phyloP scores from a whole-genome alignment of 2,113 vertebrate genomes.

The Callithrix jacchus region DNA sequence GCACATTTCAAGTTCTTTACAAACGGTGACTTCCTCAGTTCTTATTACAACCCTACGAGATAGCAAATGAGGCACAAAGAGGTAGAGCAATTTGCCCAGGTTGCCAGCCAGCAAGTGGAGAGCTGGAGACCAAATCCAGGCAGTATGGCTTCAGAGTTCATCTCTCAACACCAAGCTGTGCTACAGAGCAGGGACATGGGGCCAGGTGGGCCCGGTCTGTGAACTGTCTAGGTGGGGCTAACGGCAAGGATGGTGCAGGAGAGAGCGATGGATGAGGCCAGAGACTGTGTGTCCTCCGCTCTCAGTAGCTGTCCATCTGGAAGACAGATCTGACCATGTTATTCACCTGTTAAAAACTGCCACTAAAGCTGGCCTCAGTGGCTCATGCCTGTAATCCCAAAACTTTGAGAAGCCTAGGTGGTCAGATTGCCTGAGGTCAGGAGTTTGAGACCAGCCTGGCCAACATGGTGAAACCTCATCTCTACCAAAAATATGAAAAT shows the following conservation, averaged over 20 bases:
- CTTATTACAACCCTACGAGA: not conserved
- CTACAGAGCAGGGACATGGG: fast-evolving
- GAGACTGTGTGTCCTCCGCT: not conserved
- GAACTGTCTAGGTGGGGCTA: not conserved
- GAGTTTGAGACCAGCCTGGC: too few relatives aligned
- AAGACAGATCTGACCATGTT: not conserved
- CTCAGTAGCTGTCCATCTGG: not conserved
- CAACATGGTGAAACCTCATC: too few relatives aligned
- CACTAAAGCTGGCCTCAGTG: too few relatives aligned
- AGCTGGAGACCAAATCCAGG: not conserved
- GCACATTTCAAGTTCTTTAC: not conserved
- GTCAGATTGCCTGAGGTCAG: too few relatives aligned
- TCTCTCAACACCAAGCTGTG: not conserved
- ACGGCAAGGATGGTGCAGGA: not conserved
- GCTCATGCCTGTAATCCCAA: too few relatives aligned
- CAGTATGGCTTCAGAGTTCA: not conserved
- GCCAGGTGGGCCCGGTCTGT: not conserved
- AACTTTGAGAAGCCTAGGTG: too few relatives aligned
- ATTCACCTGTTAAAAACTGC: not conserved
- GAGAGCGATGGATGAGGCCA: not conserved
- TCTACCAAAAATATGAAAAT: too few relatives aligned
- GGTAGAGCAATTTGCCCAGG: not conserved
- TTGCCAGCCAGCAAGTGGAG: not conserved
- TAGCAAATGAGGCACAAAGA: not conserved
- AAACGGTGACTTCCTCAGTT: not conserved